Evolutionary conservation across 2,797 vertebrate genomes (phyloP).

Genomic region (Apogon talboti): DNA sequence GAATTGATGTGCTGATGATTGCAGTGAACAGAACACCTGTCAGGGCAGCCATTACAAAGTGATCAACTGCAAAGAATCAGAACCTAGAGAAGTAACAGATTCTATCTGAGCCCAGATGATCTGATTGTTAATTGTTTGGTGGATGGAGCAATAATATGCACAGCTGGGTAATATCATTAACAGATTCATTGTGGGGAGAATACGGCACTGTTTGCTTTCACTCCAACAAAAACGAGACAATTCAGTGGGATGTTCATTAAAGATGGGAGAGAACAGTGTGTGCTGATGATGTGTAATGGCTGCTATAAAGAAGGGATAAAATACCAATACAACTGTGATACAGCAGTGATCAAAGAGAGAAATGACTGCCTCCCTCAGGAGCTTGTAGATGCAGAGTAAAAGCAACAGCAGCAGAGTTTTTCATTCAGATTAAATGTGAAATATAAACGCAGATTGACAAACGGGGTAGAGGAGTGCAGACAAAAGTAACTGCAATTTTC

Average conservation of each 20-base stretch:
- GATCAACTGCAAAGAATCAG: constrained; percentile 41
- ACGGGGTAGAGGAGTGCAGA: background rate
- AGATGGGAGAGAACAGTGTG: constrained; percentile 33
- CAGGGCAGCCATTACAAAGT: constrained; percentile 17
- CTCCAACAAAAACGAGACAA: constrained; percentile 27
- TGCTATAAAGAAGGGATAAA: constrained; percentile 40
- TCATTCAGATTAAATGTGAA: constrained; percentile 3
- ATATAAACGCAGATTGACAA: background rate
- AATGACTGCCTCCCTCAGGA: constrained; percentile 9
- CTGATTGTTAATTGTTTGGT: constrained; percentile 51
- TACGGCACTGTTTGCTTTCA: constrained; percentile 18
- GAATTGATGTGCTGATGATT: constrained; percentile 37
- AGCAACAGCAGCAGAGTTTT: constrained; percentile 5
- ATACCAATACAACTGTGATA: constrained; percentile 13
- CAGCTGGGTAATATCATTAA: constrained; percentile 63
- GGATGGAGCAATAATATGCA: constrained; percentile 48
- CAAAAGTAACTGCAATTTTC: too few species aligned
- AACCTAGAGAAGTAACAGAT: constrained; percentile 29
- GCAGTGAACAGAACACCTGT: constrained; percentile 42
- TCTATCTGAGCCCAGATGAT: constrained; percentile 29
- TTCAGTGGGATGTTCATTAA: constrained; percentile 49
- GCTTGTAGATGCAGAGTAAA: constrained; percentile 12
- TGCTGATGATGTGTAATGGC: constrained; percentile 29
- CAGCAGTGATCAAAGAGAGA: constrained; percentile 30
- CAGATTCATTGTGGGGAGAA: constrained; percentile 20